Evolutionary conservation across 2,113 vertebrate species (phyloP).

Genomic region (Marmota monax): DNA sequence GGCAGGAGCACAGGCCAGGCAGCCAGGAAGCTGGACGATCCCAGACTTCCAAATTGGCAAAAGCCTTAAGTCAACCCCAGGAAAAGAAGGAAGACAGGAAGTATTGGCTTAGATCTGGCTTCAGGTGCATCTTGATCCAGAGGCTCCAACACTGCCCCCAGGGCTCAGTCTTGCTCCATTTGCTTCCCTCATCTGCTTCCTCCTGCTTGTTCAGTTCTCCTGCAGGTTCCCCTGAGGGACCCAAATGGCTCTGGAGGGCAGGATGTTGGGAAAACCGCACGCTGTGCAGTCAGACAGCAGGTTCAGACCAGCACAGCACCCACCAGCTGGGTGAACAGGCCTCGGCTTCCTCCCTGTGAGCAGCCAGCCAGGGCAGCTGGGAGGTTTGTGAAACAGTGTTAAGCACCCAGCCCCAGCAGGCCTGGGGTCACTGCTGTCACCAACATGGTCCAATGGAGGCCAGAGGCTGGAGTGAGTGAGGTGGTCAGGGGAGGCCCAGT

Average conservation of each 20-base stretch:
- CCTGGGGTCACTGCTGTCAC: not conserved
- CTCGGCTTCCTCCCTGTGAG: not conserved
- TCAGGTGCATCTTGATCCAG: not conserved
- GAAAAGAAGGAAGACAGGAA: not conserved
- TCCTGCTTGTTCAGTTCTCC: not conserved
- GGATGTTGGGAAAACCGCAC: not conserved
- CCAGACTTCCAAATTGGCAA: not conserved
- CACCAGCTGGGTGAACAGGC: not conserved
- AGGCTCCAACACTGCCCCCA: not conserved
- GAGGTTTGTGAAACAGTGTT: not conserved
- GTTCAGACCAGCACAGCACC: not conserved
- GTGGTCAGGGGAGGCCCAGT: not conserved
- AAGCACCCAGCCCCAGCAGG: not conserved
- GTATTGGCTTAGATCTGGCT: not conserved
- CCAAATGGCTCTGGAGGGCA: not conserved
- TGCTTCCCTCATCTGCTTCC: not conserved
- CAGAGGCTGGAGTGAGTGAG: not conserved
- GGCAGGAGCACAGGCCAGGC: fast-evolving
- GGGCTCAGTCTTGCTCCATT: not conserved
- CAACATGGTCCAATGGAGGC: not conserved
- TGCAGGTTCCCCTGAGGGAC: not conserved
- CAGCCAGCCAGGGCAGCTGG: not conserved
- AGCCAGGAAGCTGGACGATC: not conserved
- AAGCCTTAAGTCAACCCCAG: not conserved
- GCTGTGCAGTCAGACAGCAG: not conserved